Evolutionary conservation across 1,140 invertebrate species (phyloP), one percentile per base, ranked within the genome.

Genomic region (Bilobella aurantiaca): DNA sequence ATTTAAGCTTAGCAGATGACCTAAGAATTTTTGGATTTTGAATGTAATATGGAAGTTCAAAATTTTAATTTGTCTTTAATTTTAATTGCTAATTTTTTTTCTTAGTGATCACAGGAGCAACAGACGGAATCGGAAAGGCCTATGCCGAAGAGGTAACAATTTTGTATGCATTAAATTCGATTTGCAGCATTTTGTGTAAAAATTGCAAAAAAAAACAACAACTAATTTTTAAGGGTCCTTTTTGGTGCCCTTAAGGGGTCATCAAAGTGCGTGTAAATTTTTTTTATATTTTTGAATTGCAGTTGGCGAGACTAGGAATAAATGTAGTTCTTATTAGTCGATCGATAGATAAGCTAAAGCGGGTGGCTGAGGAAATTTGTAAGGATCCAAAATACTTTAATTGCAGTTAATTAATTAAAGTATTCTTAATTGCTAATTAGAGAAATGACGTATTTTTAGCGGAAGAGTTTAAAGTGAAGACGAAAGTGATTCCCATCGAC

Each of bases 81-180:
- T 42, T 53, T 3, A 53, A 16, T 53, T 37, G 29, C 62, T 66
- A 63, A 23, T 21, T 57, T 63, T 65, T 66, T 27, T 47, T 82
- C 85, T 64, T 80, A 84, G 89, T 96, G 64, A 79, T 95, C 0
- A 96, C 93, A 31, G 93, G 93, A 30, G 85, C 88, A 0, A 95
- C 93, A 3, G 91, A 95, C 82, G 93, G 93, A 8, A 86, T 96
- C 73, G 93, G 93, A n/a, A 91, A 89, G 78, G 89, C 89, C 1
- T 95, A 89, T 76, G 88, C 89, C 1, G 83, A 86, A 75, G 84
- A 86, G 73, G 83, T 87, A 78, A 78, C 71, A 30, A 3, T 31
- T 49, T 29, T 30, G 8, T 42, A 12, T 42, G 8, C 8, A 42
- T 42, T 18, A 42, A 42, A 12, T 42, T 18, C 34, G n/a, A n/a